Percentiles rank a stretch among this genome's conserved stretches.
These are phyloP conservation scores for Scartelaos histophorus DNA, from an alignment of 2,113 vertebrate genomes.

Conservation along the genomic window DNA sequence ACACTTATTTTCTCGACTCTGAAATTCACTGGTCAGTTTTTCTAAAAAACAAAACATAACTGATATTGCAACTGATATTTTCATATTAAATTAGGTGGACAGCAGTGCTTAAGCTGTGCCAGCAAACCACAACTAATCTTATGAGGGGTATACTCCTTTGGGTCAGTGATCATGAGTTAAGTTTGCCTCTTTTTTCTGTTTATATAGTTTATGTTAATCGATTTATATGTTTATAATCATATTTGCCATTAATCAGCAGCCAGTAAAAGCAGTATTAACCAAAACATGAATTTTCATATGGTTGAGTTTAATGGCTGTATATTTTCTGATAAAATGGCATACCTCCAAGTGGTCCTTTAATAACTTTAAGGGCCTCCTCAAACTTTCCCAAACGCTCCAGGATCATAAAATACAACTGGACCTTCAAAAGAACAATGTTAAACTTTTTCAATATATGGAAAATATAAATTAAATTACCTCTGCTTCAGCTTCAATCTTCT, in stretches of 20 bases:
- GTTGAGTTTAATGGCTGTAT: background rate
- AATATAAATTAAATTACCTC: constrained; percentile 76
- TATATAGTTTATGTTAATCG: too few species aligned
- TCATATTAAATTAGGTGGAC: background rate
- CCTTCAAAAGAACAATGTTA: constrained; percentile 66
- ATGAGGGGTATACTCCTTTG: too few species aligned
- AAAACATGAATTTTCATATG: background rate
- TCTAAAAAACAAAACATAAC: constrained; percentile 74
- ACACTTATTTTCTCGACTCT: constrained; percentile 95
- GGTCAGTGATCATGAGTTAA: too few species aligned
- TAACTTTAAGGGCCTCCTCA: constrained; percentile 91
- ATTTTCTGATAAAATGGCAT: constrained; percentile 15
- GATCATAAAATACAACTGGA: constrained; percentile 98
- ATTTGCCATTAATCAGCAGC: too few species aligned
- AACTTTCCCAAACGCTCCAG: constrained; percentile 94
- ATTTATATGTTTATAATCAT: too few species aligned
- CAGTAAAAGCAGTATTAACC: background rate
- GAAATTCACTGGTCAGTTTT: constrained; percentile 96
- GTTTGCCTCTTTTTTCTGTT: too few species aligned
- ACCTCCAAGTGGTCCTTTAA: constrained; percentile 95
- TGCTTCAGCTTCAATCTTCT: constrained; percentile 99
- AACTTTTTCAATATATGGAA: background rate
- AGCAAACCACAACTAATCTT: background rate
- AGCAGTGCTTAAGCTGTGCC: background rate
- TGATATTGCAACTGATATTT: background rate